Percentiles rank a stretch among this genome's conserved stretches.
phyloP scores from a whole-genome alignment of 2,113 vertebrate genomes.

The Euleptes europaea region DNA sequence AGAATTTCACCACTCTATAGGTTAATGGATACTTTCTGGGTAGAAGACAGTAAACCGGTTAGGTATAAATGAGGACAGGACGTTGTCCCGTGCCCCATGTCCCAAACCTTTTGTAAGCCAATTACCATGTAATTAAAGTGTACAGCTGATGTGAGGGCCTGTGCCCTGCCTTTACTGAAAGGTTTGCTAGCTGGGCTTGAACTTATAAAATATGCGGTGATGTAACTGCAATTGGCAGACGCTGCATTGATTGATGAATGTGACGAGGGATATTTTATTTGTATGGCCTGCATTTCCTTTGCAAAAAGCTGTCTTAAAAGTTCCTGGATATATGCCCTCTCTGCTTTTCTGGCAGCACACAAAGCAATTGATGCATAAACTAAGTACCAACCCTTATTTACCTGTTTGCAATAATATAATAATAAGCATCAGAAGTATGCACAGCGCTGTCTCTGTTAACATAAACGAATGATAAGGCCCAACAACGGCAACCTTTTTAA shows the following conservation, averaged over 20 bases:
- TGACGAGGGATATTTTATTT: neutral
- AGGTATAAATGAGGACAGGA: neutral
- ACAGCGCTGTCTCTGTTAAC: neutral
- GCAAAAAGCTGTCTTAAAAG: constrained; percentile 7
- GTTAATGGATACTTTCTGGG: neutral
- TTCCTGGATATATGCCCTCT: neutral
- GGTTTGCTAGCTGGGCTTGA: neutral
- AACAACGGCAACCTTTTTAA: no score
- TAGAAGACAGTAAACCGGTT: neutral
- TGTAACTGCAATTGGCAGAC: neutral
- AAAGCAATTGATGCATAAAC: neutral
- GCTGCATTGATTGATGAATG: neutral
- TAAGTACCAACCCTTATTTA: neutral
- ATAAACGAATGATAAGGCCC: neutral
- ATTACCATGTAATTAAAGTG: constrained; percentile 20
- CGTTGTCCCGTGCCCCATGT: neutral
- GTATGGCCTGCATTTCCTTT: neutral
- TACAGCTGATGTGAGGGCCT: neutral
- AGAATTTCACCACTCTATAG: neutral
- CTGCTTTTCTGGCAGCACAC: neutral
- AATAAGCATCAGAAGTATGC: neutral
- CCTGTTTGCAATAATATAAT: neutral
- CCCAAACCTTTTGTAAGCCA: neutral
- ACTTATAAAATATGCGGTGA: constrained; percentile 16
- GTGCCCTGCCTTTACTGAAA: neutral